Conservation (phyloP, 1,140 invertebrate species). For the Ostrea edulis region DNA sequence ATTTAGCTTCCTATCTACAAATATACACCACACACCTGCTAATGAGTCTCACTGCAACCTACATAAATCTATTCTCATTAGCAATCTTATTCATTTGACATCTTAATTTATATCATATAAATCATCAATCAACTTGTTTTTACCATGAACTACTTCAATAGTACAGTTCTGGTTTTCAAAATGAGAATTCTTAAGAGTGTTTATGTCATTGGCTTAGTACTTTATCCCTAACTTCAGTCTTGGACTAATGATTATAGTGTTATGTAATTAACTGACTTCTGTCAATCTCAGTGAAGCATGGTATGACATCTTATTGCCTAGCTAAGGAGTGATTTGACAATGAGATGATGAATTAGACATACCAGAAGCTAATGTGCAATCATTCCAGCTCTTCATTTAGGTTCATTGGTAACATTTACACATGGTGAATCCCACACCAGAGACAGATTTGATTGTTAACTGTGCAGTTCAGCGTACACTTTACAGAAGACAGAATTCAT, state of each 20-base stretch:
- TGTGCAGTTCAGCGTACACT: too few species aligned
- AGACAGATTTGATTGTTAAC: too few species aligned
- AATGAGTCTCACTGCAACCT: neutral
- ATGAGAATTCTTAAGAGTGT: too few species aligned
- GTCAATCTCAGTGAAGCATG: neutral
- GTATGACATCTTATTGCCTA: neutral
- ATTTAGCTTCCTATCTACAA: neutral
- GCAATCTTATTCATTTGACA: too few species aligned
- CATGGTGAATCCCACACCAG: too few species aligned
- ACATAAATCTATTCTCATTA: too few species aligned
- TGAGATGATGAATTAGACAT: neutral
- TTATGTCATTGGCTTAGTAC: too few species aligned
- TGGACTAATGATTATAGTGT: neutral
- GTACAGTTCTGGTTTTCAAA: neutral
- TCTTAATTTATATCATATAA: too few species aligned
- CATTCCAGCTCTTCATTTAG: neutral
- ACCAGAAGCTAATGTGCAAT: neutral
- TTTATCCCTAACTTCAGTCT: too few species aligned
- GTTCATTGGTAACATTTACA: neutral
- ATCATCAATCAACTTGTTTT: neutral
- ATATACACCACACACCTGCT: neutral
- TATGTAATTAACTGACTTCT: constrained; percentile 3
- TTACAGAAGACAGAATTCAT: too few species aligned
- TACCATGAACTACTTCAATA: neutral
- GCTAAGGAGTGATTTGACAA: neutral